phyloP scores from a whole-genome alignment of 2,113 vertebrate species.

The Okapia johnstoni region DNA sequence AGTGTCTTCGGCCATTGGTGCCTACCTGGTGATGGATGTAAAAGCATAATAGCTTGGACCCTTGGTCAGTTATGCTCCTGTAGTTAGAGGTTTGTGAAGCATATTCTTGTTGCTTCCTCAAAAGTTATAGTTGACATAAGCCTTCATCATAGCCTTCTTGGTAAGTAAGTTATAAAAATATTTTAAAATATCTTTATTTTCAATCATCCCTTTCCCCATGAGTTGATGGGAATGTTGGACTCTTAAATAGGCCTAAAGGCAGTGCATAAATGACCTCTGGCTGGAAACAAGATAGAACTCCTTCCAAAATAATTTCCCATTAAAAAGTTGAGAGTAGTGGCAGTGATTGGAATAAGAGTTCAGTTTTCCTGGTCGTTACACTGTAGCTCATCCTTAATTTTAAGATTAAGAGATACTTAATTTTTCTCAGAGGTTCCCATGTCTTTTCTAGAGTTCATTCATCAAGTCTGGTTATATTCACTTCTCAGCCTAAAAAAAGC shows the following conservation, averaged over 20 bases:
- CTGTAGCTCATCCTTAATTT: not conserved
- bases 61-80: not conserved
- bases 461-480: not conserved
- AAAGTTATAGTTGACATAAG: not conserved
- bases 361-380: not conserved
- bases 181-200: conserved; percentile 7
- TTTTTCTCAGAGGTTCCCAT: not conserved
- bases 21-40: not conserved
- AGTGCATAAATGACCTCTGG: not conserved
- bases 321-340: not conserved
- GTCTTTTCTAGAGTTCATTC: not conserved
- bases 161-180: not conserved
- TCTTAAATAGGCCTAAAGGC: not conserved
- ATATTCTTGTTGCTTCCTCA: not conserved
- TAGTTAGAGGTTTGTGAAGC: not conserved
- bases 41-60: not conserved
- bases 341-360: not conserved
- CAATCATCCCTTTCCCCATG: not conserved
- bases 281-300: not conserved
- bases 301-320: not conserved
- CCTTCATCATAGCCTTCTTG: not conserved
- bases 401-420: not conserved
- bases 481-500: not conserved
- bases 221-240: not conserved
- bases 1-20: not conserved